Percentiles rank a stretch among this genome's conserved stretches.
Conservation (phyloP, 2,888 invertebrate genomes). For the Mechanitis messenoides region DNA sequence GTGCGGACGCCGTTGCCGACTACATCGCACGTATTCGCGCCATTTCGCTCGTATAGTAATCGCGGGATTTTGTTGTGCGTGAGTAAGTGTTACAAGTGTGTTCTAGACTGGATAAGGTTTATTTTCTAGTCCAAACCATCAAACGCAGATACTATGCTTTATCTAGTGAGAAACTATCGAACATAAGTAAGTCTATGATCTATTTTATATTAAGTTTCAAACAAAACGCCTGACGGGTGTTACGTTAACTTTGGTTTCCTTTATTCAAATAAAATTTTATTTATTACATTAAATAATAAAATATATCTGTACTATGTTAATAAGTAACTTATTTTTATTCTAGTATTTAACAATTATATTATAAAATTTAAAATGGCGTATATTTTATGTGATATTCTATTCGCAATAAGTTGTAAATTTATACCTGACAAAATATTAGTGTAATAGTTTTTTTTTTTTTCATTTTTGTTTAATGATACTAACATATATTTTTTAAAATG, state of each 20-base stretch:
- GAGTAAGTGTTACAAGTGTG: constrained; percentile 25
- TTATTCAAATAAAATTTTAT: background rate
- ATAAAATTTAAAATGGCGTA: too few species aligned
- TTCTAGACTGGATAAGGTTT: background rate
- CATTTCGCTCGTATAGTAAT: constrained; percentile 16
- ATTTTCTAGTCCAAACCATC: constrained; percentile 1
- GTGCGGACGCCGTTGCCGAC: constrained; percentile 28
- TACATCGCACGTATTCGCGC: constrained; percentile 26
- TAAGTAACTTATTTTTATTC: too few species aligned
- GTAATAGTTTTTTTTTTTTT: too few species aligned
- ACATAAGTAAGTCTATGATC: constrained; percentile 10
- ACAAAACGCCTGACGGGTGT: constrained; percentile 1
- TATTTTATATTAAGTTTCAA: background rate
- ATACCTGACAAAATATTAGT: too few species aligned
- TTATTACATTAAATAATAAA: background rate
- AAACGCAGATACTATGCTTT: constrained; percentile 10
- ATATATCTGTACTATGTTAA: too few species aligned
- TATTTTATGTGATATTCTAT: too few species aligned
- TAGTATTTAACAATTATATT: too few species aligned
- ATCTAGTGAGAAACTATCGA: constrained; percentile 8
- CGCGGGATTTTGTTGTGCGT: constrained; percentile 10
- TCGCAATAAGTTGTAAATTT: too few species aligned
- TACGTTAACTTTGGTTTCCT: background rate
- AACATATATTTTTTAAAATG: too few species aligned
- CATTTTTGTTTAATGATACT: too few species aligned